Base-by-base conservation (phyloP, 2,113 vertebrate species). In the Megaleporinus macrocephalus region DNA sequence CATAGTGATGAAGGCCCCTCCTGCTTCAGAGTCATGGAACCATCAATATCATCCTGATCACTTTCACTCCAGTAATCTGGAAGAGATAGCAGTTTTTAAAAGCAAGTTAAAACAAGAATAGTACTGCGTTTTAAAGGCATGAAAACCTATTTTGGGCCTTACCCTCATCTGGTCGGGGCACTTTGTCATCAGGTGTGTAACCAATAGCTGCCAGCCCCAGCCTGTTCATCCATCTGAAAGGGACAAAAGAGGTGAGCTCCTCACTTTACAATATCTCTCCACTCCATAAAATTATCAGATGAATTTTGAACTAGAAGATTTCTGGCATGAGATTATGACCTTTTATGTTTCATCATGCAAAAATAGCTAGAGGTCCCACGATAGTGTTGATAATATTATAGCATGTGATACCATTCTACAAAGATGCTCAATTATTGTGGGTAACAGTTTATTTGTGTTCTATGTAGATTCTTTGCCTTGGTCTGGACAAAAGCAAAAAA, bases 51-150 rank as follows among this genome's bases (percentile, higher is more conserved):
- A 2, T 97, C 96, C 84, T 97, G 96, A 87, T 97, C 96, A 0
- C 96, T 97, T 89, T 97, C 96, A 16, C 96, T 97, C 96, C 96
- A 97, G 90, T 97, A 97, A 91, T 97, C 96, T 97, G 47, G 92
- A 88, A 14, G 73, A 2, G 12, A 53, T 82, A 18, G 63, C 0
- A 14, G 18, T 22, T 16, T 3, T 22, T 27, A 73, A 30, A 55
- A 16, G 22, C 22, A 0, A n/a, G 11, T n/a, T 24, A 22, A 9
- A 70, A n/a, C 33, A 24, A 36, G 11, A 70, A 29, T 29, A 70
- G 66, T 14, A 22, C 33, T 13, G 33, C 13, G 33, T 44, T 18
- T 69, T 22, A 70, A 70, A 36, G 66, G 66, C 30, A 68, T 6
- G 63, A 66, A 10, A 1, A 10, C 44, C 33, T 69, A 41, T 41